phyloP scores from a whole-genome alignment of 1,140 invertebrate species.

The Pantala flavescens region DNA sequence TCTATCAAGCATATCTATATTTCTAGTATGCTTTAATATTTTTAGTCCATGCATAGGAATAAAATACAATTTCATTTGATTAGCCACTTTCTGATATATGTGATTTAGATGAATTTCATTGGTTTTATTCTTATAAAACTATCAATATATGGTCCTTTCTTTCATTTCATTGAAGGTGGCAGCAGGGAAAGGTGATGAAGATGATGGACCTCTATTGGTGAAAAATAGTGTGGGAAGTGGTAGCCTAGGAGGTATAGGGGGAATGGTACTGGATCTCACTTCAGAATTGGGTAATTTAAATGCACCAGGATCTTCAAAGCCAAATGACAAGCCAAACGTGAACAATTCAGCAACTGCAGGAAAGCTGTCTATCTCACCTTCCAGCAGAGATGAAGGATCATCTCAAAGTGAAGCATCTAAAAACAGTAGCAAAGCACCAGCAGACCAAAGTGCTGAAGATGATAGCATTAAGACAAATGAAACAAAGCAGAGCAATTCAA shows the following conservation, averaged over 20 bases:
- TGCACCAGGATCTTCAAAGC: background rate
- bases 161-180: constrained; percentile 19
- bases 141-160: too few species aligned
- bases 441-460: background rate
- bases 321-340: background rate
- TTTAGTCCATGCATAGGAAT: too few species aligned
- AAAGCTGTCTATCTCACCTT: background rate
- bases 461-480: background rate
- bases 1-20: too few species aligned
- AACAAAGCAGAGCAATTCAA: background rate
- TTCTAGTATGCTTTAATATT: too few species aligned
- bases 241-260: background rate
- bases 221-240: background rate
- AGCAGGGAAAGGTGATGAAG: constrained; percentile 19
- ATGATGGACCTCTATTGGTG: background rate
- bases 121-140: too few species aligned
- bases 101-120: too few species aligned
- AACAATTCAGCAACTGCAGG: background rate
- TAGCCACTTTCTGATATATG: too few species aligned
- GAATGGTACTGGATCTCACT: constrained; percentile 22
- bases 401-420: background rate
- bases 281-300: constrained; percentile 18
- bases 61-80: too few species aligned
- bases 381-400: background rate
- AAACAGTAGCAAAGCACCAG: background rate